phyloP scores from a whole-genome alignment of 2,888 invertebrate genomes.

The Hyposoter didymator region DNA sequence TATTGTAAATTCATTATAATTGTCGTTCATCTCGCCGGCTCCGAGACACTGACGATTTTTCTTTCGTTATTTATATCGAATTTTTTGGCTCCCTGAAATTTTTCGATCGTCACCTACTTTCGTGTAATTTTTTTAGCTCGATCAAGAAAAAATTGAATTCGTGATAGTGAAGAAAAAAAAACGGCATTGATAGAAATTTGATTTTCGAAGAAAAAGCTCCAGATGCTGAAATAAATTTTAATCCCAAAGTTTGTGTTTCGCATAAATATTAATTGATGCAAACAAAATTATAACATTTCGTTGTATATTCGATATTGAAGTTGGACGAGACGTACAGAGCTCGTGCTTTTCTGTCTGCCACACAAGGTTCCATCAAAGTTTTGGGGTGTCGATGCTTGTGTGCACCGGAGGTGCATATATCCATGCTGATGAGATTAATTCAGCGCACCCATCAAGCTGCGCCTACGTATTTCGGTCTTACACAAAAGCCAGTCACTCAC shows the following conservation, averaged over 20 bases:
- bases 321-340: slow-evolving; percentile 1
- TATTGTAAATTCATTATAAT: too few relatives aligned
- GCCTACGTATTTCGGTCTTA: slow-evolving; percentile 40
- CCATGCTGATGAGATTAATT: slow-evolving; percentile 58
- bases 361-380: not conserved
- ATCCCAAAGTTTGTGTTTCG: not conserved
- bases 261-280: not conserved
- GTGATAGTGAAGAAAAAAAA: too few relatives aligned
- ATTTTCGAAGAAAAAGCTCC: not conserved
- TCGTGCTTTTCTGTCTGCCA: not conserved
- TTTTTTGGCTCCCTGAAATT: too few relatives aligned
- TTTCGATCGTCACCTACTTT: too few relatives aligned
- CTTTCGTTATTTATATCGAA: too few relatives aligned
- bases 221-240: not conserved
- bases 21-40: too few relatives aligned
- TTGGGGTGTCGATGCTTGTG: slow-evolving; percentile 17
- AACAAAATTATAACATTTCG: not conserved
- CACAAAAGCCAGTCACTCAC: slow-evolving; percentile 39
- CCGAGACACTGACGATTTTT: too few relatives aligned
- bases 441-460: slow-evolving; percentile 40
- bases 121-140: too few relatives aligned
- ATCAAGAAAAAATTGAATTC: too few relatives aligned
- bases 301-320: not conserved
- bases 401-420: slow-evolving; percentile 27
- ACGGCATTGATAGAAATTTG: not conserved